These are phyloP conservation scores for Beris morrisii DNA, from an alignment of 2,888 invertebrate species.

Conservation along the genomic window DNA sequence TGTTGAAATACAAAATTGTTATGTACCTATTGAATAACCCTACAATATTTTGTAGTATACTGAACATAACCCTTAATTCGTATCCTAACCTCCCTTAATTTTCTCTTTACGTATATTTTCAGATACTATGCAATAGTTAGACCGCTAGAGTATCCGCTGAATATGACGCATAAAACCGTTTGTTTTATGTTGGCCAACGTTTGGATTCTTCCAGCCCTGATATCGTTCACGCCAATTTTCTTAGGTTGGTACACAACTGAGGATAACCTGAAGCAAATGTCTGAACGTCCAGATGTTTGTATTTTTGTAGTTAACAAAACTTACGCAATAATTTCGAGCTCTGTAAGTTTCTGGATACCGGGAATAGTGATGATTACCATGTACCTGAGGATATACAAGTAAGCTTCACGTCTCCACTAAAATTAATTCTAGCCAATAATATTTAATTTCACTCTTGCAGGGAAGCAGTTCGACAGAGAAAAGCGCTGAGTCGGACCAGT, in stretches of 20 bases:
- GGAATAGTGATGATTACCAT: slow-evolving; percentile 90
- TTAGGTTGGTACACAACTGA: slow-evolving; percentile 92
- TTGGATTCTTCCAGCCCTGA: slow-evolving; percentile 89
- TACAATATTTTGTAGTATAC: too few species aligned
- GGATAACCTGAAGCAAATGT: slow-evolving; percentile 64
- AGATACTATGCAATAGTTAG: slow-evolving; percentile 92
- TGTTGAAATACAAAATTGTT: too few species aligned
- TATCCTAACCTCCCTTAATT: too few species aligned
- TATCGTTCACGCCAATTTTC: slow-evolving; percentile 93
- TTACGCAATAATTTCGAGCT: slow-evolving; percentile 85
- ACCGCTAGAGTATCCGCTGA: slow-evolving; percentile 88
- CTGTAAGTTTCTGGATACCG: slow-evolving; percentile 92
- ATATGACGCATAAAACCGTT: slow-evolving; percentile 83
- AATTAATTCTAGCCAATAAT: slow-evolving; percentile 33
- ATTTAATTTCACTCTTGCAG: slow-evolving; percentile 47
- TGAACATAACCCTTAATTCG: too few species aligned
- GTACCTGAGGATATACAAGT: slow-evolving; percentile 79
- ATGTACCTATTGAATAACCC: too few species aligned
- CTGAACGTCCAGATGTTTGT: slow-evolving; percentile 73
- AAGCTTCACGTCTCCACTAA: slow-evolving; percentile 34
- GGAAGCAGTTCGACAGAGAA: slow-evolving; percentile 80
- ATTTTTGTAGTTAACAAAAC: slow-evolving; percentile 83
- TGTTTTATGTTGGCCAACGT: slow-evolving; percentile 83
- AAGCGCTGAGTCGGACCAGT: slow-evolving; percentile 81
- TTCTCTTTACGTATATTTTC: not conserved